Base-by-base conservation (phyloP, 2,888 invertebrate genomes). In the Bugula neritina region DNA sequence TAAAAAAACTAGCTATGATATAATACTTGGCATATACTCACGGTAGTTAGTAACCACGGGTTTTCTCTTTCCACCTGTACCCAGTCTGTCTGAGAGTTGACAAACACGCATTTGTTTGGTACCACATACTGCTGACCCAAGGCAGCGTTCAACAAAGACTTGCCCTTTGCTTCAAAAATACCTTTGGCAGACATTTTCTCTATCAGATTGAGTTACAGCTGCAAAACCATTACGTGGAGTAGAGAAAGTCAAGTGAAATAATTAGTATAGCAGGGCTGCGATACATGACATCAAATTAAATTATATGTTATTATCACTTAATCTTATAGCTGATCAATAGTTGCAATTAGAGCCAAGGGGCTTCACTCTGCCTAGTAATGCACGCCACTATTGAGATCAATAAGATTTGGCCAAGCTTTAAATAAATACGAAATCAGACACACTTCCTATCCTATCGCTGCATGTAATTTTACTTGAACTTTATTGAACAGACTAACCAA, bases 111-210 rank as follows among this genome's bases (percentile, higher is more conserved):
- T 76, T 90, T 88, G 83, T 93, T 93, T 79, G 81, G 78, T 72
- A 89, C 90, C 71, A 89, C 87, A 43, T 43, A 43, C 31, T 87
- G 89, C 71, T 89, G 89, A 0, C 87, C 80, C 82, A 92, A 89
- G 70, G 77, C 78, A 81, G 91, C 90, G 85, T 93, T 94, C 75
- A 97, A 89, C 71, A 97, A 88, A 81, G 91, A 90, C 85, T 97
- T 97, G 79, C 96, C 97, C 72, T 93, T 91, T 75, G 92, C 94
- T 87, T 97, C 97, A 82, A 91, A 89, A 81, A 97, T 94, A 73
- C 96, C 96, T 87, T 96, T 97, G 71, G 97, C 96, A 77, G 97
- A 94, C 97, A 97, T 97, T 35, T 29, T 78, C 5, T 69, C 29
- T 29, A 69, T 10, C 43, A 10, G 43, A 43, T 17, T 10, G 17